These are phyloP conservation scores for Sitophilus oryzae DNA, from an alignment of 1,140 invertebrate genomes.

Conservation along the genomic window DNA sequence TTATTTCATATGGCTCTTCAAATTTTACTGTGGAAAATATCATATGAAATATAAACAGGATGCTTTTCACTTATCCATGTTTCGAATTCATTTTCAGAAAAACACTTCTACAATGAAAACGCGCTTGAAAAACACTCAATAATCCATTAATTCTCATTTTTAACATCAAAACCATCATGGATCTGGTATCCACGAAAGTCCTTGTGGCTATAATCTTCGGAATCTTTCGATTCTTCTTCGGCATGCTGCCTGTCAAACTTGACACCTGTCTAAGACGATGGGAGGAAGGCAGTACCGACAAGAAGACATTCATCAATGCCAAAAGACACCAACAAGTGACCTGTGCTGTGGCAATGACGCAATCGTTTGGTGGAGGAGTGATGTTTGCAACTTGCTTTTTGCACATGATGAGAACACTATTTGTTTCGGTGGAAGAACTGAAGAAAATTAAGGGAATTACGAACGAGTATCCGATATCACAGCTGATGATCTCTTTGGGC, in stretches of 20 bases:
- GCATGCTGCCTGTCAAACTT: constrained; percentile 41
- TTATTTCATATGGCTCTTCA: neutral
- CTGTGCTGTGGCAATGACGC: constrained; percentile 40
- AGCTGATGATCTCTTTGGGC: constrained; percentile 53
- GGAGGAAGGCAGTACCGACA: constrained; percentile 32
- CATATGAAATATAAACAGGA: too few relatives aligned
- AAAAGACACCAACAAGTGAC: constrained; percentile 34
- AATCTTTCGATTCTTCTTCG: constrained; percentile 38
- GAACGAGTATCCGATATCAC: constrained; percentile 46
- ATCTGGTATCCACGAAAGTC: constrained; percentile 38
- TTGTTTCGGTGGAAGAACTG: constrained; percentile 36
- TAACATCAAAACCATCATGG: constrained; percentile 22
- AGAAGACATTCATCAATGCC: constrained; percentile 31
- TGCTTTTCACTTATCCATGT: too few relatives aligned
- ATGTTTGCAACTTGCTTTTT: constrained; percentile 61
- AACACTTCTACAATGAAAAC: neutral
- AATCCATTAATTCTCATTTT: too few relatives aligned
- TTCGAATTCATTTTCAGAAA: neutral
- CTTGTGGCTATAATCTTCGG: constrained; percentile 40
- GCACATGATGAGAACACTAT: constrained; percentile 60
- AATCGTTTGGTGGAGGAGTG: constrained; percentile 62
- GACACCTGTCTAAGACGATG: constrained; percentile 33
- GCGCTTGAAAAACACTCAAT: neutral
- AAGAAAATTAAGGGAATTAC: constrained; percentile 30
- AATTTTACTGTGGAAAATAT: too few relatives aligned